Evolutionary conservation across 2,888 invertebrate genomes (phyloP), one percentile per base, ranked within the genome.

Genomic region (Cremastinae sp.): DNA sequence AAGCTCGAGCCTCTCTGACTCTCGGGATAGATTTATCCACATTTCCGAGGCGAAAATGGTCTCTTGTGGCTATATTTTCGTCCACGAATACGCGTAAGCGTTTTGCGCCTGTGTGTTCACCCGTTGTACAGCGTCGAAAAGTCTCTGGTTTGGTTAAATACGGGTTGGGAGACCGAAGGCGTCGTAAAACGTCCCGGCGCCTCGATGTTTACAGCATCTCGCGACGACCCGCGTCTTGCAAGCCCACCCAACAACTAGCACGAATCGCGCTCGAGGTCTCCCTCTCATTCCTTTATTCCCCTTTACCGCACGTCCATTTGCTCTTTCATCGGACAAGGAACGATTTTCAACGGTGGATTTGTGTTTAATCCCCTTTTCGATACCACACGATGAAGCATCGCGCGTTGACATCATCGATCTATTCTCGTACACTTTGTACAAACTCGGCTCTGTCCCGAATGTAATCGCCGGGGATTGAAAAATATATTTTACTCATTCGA

Each of bases 101-200:
- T 39, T 22, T 14, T 18, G 18, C n/a, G n/a, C 49, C 43, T 18
- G 20, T 41, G 51, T 49, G 41, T 51, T 51, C 45, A 62, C 39
- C 35, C 56, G 45, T 51, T 20, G 73, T 65, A 71, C 55, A 83
- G 83, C 83, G 84, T 80, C 83, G 83, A 83, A 82, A 82, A 83
- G 83, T 85, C 83, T 82, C 82, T 82, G 74, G 81, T 80, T 85
- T 84, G 87, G 83, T 84, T 88, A 88, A 88, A 87, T 86, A 74
- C 49, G 79, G 76, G 28, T 61, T 75, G 81, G 79, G 78, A 81
- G 82, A 81, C 81, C 80, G 80, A 81, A 82, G 87, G 89, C 90
- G 89, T 90, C 90, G 89, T 90, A 90, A 90, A 90, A 90, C 90
- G 90, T 88, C 90, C 90, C 90, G 91, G 91, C 91, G 91, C 91